A percentile compares a stretch with the other conserved stretches of the same genome.
Evolutionary conservation across 1,140 invertebrate species (phyloP).

Genomic region (Lepidostoma basale): DNA sequence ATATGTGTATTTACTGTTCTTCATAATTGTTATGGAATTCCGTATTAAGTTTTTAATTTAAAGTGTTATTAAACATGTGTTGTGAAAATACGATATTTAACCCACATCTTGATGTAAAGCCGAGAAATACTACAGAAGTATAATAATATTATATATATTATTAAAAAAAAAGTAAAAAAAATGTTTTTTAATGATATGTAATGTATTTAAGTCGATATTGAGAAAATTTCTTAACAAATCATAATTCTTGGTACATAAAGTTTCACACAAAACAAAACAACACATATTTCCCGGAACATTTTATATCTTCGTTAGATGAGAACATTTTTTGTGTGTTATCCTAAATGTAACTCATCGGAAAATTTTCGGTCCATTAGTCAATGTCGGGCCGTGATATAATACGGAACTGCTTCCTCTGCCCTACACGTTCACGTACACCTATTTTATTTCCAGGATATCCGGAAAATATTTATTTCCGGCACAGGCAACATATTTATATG

Average conservation of each 20-base stretch:
- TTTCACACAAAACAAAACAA: background rate
- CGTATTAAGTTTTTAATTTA: no score
- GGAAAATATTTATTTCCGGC: slow-evolving; percentile 11
- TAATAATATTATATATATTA: no score
- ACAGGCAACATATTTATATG: slow-evolving; percentile 10
- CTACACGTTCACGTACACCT: slow-evolving; percentile 6
- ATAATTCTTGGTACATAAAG: background rate
- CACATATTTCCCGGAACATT: background rate
- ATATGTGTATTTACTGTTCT: no score
- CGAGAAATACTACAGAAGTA: no score
- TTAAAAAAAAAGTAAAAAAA: no score
- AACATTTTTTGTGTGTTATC: slow-evolving; percentile 17
- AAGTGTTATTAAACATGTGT: no score
- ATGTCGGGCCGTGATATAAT: slow-evolving; percentile 34
- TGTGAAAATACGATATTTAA: no score
- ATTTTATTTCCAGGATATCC: slow-evolving; percentile 23
- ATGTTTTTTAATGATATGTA: no score
- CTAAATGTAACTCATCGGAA: slow-evolving; percentile 35
- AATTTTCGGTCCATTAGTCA: slow-evolving; percentile 33
- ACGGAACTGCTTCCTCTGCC: slow-evolving; percentile 24
- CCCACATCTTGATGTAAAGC: no score
- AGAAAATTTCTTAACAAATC: no score
- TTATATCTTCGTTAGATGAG: slow-evolving; percentile 18
- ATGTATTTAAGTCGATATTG: no score
- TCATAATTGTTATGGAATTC: no score